Evolutionary conservation across 35 echinoderm and acorn worm species (phyloP).

Genomic region (Patiria miniata): DNA sequence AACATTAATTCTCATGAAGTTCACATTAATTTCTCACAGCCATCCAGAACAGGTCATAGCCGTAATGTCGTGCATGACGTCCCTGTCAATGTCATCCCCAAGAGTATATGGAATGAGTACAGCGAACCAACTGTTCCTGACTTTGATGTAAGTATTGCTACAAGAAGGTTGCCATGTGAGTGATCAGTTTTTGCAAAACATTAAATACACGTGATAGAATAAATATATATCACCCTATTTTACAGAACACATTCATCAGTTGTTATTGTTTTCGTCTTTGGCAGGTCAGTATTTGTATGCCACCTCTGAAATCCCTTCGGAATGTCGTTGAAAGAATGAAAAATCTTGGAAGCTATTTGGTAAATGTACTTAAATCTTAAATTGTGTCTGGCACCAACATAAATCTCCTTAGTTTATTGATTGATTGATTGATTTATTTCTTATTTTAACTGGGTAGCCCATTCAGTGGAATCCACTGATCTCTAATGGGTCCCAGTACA

Average conservation of each 20-base stretch:
- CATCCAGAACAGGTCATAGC: slow-evolving; percentile 79
- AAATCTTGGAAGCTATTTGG: slow-evolving; percentile 91
- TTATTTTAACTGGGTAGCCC: too few species aligned
- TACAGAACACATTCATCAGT: background rate
- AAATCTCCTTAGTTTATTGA: too few species aligned
- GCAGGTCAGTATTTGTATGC: slow-evolving; percentile 92
- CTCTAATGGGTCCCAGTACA: too few species aligned
- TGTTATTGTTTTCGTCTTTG: background rate
- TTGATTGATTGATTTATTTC: too few species aligned
- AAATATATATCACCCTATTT: too few species aligned
- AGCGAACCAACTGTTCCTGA: slow-evolving; percentile 91
- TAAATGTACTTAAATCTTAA: slow-evolving; percentile 29
- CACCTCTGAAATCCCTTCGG: slow-evolving; percentile 81
- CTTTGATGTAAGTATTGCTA: slow-evolving; percentile 87
- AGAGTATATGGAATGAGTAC: slow-evolving; percentile 84
- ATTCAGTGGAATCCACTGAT: too few species aligned
- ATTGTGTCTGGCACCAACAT: too few species aligned
- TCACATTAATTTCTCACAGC: slow-evolving; percentile 51
- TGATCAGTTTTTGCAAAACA: too few species aligned
- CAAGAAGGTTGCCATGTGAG: background rate
- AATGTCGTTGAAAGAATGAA: slow-evolving; percentile 94
- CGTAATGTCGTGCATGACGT: slow-evolving; percentile 89
- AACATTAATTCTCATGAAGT: too few species aligned
- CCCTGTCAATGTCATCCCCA: slow-evolving; percentile 91
- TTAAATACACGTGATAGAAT: too few species aligned